These are phyloP conservation scores for Charanyca ferruginea DNA, from an alignment of 2,888 invertebrate species.

Conservation along the genomic window DNA sequence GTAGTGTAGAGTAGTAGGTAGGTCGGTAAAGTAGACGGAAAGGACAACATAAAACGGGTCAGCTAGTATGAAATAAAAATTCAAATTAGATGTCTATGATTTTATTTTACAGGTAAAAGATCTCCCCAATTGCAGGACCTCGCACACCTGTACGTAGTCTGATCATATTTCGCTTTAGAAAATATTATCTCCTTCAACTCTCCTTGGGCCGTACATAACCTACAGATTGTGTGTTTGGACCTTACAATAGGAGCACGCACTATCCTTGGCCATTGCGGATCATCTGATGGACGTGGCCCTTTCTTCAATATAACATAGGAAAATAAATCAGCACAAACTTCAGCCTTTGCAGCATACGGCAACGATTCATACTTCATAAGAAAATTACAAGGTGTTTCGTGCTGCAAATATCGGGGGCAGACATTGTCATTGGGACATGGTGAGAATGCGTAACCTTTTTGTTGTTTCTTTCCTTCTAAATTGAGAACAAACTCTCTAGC, in stretches of 20 bases:
- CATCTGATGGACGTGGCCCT: slow-evolving; percentile 90
- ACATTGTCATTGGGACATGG: slow-evolving; percentile 96
- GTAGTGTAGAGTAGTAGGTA: too few relatives aligned
- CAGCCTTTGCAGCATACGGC: slow-evolving; percentile 85
- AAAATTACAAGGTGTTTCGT: slow-evolving; percentile 95
- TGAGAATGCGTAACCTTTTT: slow-evolving; percentile 93
- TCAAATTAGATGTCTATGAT: slow-evolving; percentile 18
- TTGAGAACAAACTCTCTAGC: slow-evolving; percentile 95
- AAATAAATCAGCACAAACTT: slow-evolving; percentile 91
- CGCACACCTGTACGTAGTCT: slow-evolving; percentile 94
- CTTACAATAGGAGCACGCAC: slow-evolving; percentile 93
- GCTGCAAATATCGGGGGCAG: slow-evolving; percentile 94
- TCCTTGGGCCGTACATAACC: slow-evolving; percentile 94
- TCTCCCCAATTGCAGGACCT: slow-evolving; percentile 95
- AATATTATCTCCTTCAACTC: slow-evolving; percentile 94
- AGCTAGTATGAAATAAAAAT: slow-evolving; percentile 5
- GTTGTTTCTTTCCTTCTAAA: slow-evolving; percentile 75
- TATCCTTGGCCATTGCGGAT: slow-evolving; percentile 95
- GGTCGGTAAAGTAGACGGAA: too few relatives aligned
- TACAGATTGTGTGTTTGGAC: slow-evolving; percentile 94
- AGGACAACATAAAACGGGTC: too few relatives aligned
- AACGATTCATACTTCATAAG: slow-evolving; percentile 92
- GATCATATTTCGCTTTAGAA: slow-evolving; percentile 94
- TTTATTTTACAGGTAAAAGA: slow-evolving; percentile 92
- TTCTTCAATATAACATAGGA: slow-evolving; percentile 96